A percentile compares a stretch with the other conserved stretches of the same genome.
Evolutionary conservation across 2,888 invertebrate genomes (phyloP).

Genomic region (Dermolepida albohirtum): DNA sequence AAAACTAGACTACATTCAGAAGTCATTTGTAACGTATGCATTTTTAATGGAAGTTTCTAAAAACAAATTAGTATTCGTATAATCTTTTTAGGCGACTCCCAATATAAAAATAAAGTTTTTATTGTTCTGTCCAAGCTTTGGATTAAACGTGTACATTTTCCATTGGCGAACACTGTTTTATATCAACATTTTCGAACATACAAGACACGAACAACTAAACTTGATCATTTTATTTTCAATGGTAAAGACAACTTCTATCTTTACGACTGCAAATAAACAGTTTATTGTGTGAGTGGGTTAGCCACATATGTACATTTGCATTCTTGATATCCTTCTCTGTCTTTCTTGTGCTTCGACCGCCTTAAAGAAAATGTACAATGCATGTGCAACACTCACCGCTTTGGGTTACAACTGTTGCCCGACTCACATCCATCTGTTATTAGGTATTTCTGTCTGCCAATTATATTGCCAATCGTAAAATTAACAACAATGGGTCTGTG

Average conservation of each 20-base stretch:
- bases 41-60: too few relatives aligned
- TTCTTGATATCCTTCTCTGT: conserved; percentile 11
- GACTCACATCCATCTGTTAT: conserved; percentile 18
- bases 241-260: conserved; percentile 19
- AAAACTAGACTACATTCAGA: too few relatives aligned
- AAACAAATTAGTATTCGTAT: too few relatives aligned
- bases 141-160: neutral
- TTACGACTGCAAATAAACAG: conserved; percentile 27
- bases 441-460: conserved; percentile 41
- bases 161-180: neutral
- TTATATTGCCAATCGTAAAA: conserved; percentile 45
- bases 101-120: too few relatives aligned
- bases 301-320: conserved; percentile 8
- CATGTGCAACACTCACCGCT: conserved; percentile 15
- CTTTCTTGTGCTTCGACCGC: conserved; percentile 6
- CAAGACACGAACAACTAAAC: conserved; percentile 9
- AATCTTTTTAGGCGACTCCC: too few relatives aligned
- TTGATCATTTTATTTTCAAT: conserved; percentile 15
- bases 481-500: conserved; percentile 40
- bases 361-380: conserved; percentile 1
- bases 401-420: conserved; percentile 4
- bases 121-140: too few relatives aligned
- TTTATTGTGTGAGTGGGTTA: conserved; percentile 30
- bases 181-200: too few relatives aligned
- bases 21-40: too few relatives aligned